Conservation (phyloP, 2,797 vertebrate genomes). For the Trematomus bernacchii region DNA sequence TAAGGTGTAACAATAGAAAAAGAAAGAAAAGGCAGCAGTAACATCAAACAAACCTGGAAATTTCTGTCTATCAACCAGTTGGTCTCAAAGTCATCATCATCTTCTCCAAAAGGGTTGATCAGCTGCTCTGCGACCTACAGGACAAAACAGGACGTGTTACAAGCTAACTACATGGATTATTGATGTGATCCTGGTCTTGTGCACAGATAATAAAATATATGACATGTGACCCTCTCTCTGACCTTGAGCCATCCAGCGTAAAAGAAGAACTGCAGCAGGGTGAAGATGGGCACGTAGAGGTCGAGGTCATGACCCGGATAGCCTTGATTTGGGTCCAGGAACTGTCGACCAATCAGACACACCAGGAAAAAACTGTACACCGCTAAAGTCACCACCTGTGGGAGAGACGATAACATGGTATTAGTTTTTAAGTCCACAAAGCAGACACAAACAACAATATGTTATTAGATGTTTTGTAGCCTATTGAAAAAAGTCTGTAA, state of each 20-base stretch:
- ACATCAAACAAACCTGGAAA: conserved; percentile 86
- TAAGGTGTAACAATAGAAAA: not conserved
- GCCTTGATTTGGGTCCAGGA: conserved; percentile 91
- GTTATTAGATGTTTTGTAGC: not conserved
- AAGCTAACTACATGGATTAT: not conserved
- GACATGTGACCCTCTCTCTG: not conserved
- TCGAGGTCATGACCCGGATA: conserved; percentile 93
- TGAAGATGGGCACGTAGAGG: conserved; percentile 93
- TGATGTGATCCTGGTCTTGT: not conserved
- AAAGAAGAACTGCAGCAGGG: conserved; percentile 95
- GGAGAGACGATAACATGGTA: not conserved
- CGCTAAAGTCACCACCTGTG: conserved; percentile 93
- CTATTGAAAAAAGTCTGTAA: not conserved
- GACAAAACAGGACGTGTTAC: not conserved
- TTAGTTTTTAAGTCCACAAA: not conserved
- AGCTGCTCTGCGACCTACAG: conserved; percentile 93
- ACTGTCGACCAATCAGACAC: conserved; percentile 94
- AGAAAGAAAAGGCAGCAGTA: not conserved
- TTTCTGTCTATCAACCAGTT: conserved; percentile 95
- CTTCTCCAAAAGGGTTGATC: conserved; percentile 96
- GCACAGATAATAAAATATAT: not conserved
- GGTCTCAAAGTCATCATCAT: conserved; percentile 95
- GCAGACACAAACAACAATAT: not conserved
- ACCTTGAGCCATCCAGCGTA: conserved; percentile 97
- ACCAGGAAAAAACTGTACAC: conserved; percentile 96